A percentile compares a stretch with the other conserved stretches of the same genome.
Conservation (phyloP, 2,113 vertebrate genomes). For the Calonectris borealis region DNA sequence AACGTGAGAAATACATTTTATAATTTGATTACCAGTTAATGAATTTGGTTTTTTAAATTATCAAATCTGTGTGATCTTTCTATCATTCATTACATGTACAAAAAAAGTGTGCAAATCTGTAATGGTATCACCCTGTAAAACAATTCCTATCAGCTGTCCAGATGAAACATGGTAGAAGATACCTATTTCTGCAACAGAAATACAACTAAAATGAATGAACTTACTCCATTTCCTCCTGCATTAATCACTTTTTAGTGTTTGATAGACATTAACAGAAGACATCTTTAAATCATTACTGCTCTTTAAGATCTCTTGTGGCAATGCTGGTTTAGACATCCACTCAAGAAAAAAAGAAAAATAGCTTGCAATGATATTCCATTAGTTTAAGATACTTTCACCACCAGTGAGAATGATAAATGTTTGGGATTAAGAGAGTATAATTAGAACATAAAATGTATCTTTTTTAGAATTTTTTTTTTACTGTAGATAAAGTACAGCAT, state of each 20-base stretch:
- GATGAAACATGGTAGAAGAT: neutral
- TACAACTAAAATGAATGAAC: neutral
- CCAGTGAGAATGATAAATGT: neutral
- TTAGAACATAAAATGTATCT: neutral
- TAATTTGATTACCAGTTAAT: neutral
- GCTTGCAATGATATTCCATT: neutral
- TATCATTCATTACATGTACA: neutral
- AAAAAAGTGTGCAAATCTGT: neutral
- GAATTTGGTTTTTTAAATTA: neutral
- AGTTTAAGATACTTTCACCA: neutral
- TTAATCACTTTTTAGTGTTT: neutral
- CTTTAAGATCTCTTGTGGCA: neutral
- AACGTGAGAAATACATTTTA: neutral
- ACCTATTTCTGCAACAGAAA: neutral
- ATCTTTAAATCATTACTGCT: neutral
- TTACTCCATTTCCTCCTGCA: neutral
- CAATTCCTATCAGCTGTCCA: neutral
- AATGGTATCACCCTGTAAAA: neutral
- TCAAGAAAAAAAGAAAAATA: conserved; percentile 1
- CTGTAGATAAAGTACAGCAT: neutral
- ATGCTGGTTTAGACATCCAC: neutral
- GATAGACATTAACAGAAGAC: neutral
- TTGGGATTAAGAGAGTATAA: neutral
- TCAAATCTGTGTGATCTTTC: neutral
- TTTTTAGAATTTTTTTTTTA: neutral